Evolutionary conservation across 2,888 invertebrate genomes (phyloP), one percentile per base, ranked within the genome.

Genomic region (Lutraria lutraria): DNA sequence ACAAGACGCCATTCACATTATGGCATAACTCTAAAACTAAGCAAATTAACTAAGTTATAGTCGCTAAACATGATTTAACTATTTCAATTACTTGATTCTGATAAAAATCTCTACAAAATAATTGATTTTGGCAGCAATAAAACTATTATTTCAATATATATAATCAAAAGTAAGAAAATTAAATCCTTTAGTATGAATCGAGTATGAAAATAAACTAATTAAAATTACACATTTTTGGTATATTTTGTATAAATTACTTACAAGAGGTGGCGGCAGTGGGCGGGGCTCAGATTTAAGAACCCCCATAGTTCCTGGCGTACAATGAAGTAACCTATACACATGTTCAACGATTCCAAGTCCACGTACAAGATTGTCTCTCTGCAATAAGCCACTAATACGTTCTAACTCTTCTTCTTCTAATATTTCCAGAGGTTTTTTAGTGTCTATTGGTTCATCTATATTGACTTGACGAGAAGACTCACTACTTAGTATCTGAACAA

Each of bases 301-400:
- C 31, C 95, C 95, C 94, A 95, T 95, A n/a, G 96, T 96, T n/a
- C 96, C 96, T 0, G 96, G 96, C 6, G 96, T 96, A 87, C 95
- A 95, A 89, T 96, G 96, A 43, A 96, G 93, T 83, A 96, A 94
- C 21, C 96, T 90, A 90, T 96, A 96, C 34, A 96, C 96, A 90
- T 96, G 96, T 86, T 96, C 96, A 81, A 96, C 96, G 56, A 96
- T 96, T 60, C 97, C 97, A 53, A 96, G 94, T 6, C 96, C 96
- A 6, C 96, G 94, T 52, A 97, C 96, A 56, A 96, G 95, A 92
- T 96, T 96, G 91, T 97, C 96, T n/a, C 97, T 92, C 93, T 96
- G 96, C 52, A 96, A 93, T 13, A 97, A 93, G 0, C 95, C 95
- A 87, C 96, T 95, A 87, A 97, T 95, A n/a, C 97, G 91, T 90